Evolutionary conservation across 1,140 invertebrate genomes (phyloP).

Genomic region (Calephelis nemesis): DNA sequence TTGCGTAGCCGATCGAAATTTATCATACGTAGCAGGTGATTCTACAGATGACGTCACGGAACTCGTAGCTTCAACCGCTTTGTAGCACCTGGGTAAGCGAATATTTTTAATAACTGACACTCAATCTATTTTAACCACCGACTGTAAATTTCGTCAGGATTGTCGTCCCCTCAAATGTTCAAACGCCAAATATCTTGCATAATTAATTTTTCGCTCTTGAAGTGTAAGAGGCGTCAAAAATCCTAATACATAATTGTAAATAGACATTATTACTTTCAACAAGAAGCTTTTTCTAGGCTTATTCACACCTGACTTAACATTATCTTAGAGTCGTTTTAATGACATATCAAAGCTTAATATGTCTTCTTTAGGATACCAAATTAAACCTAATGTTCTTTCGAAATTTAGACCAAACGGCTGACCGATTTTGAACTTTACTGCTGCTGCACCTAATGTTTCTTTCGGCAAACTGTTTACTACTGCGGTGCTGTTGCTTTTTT

Average conservation of each 20-base stretch:
- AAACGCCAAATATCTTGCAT: too few relatives aligned
- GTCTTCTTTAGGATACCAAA: slow-evolving; percentile 38
- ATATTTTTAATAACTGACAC: slow-evolving; percentile 2
- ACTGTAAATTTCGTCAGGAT: slow-evolving; percentile 16
- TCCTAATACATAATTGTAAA: slow-evolving; percentile 1
- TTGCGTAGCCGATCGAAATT: not conserved
- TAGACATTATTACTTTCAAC: slow-evolving; percentile 37
- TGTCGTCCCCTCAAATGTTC: slow-evolving; percentile 51
- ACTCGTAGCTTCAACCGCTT: not conserved
- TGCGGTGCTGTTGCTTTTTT: slow-evolving; percentile 28
- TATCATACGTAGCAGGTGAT: not conserved
- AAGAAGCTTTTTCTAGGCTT: slow-evolving; percentile 34
- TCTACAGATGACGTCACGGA: not conserved
- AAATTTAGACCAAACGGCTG: not conserved
- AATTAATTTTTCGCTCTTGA: slow-evolving; percentile 21
- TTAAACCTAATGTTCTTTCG: slow-evolving; percentile 32
- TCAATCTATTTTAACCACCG: slow-evolving; percentile 31
- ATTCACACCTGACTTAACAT: slow-evolving; percentile 25
- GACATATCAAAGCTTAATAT: slow-evolving; percentile 19
- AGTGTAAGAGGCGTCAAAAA: slow-evolving; percentile 47
- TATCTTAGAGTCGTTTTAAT: slow-evolving; percentile 17
- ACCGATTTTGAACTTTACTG: slow-evolving; percentile 24
- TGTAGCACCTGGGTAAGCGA: slow-evolving; percentile 25
- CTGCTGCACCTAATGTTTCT: slow-evolving; percentile 21
- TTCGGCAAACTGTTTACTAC: slow-evolving; percentile 30